phyloP scores from a whole-genome alignment of 2,113 vertebrate species.

The Mionectes macconnelli region DNA sequence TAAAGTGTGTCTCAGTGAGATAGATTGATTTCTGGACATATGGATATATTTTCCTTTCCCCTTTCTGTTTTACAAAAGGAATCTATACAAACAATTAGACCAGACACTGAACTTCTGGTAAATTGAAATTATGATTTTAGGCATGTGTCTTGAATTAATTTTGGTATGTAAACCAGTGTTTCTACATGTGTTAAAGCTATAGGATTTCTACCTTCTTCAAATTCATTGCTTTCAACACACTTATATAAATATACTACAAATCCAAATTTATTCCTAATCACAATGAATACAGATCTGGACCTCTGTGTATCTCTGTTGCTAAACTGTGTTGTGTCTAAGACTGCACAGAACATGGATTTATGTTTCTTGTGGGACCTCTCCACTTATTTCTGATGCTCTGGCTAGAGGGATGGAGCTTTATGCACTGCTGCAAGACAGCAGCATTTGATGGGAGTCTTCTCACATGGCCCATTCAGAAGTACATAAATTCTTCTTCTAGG shows the following conservation, averaged over 20 bases:
- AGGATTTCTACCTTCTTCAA: not conserved
- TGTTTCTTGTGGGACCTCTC: not conserved
- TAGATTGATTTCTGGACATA: not conserved
- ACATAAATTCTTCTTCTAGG: not conserved
- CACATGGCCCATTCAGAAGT: not conserved
- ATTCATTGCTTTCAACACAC: not conserved
- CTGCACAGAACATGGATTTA: not conserved
- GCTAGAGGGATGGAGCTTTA: not conserved
- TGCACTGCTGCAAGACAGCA: not conserved
- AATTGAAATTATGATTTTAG: not conserved
- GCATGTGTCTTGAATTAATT: not conserved
- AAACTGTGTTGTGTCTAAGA: not conserved
- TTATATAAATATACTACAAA: not conserved
- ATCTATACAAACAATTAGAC: not conserved
- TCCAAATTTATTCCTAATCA: not conserved
- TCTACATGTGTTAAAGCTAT: not conserved
- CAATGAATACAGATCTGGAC: not conserved
- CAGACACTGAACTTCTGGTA: not conserved
- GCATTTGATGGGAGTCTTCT: not conserved
- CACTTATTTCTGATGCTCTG: not conserved
- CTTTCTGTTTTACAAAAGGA: not conserved
- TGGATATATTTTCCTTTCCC: rapidly evolving
- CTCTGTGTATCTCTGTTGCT: not conserved
- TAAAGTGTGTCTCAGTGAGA: not conserved
- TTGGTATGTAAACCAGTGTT: not conserved